phyloP scores from a whole-genome alignment of 2,888 invertebrate species.

The Hedya salicella region DNA sequence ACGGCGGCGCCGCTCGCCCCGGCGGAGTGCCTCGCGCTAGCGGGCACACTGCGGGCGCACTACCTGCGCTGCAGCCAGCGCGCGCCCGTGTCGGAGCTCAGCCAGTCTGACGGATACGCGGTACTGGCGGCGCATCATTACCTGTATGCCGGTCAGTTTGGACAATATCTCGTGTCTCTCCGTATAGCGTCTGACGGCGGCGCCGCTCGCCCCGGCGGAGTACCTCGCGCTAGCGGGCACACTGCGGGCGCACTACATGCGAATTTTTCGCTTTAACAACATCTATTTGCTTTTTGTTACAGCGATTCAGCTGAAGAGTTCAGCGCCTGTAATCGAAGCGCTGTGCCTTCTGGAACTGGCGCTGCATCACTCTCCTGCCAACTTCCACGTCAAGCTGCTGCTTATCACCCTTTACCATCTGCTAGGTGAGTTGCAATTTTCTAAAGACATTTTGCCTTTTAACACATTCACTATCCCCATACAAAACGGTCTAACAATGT shows the following conservation, averaged over 20 bases:
- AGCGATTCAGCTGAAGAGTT: constrained; percentile 80
- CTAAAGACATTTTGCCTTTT: not conserved
- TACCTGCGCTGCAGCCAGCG: constrained; percentile 86
- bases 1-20: constrained; percentile 47
- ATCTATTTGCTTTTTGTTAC: constrained; percentile 48
- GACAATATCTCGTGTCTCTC: no score
- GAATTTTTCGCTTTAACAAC: constrained; percentile 52
- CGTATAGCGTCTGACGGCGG: no score
- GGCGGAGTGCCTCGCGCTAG: constrained; percentile 84
- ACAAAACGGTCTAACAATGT: no score
- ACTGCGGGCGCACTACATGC: no score
- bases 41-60: constrained; percentile 86
- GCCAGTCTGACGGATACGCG: constrained; percentile 92
- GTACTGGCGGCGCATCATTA: constrained; percentile 91
- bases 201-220: no score
- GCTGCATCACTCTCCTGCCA: constrained; percentile 91
- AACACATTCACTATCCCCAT: no score
- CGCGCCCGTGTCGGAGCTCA: constrained; percentile 88
- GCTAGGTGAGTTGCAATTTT: constrained; percentile 81
- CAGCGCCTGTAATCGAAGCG: constrained; percentile 86
- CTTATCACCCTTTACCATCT: constrained; percentile 92
- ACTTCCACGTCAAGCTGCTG: constrained; percentile 95
- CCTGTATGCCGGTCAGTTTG: constrained; percentile 71
- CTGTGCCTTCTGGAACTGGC: constrained; percentile 90
- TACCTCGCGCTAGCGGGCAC: no score